Base-by-base conservation (phyloP, 2,888 invertebrate species). In the Trissonchulus latispiculum region DNA sequence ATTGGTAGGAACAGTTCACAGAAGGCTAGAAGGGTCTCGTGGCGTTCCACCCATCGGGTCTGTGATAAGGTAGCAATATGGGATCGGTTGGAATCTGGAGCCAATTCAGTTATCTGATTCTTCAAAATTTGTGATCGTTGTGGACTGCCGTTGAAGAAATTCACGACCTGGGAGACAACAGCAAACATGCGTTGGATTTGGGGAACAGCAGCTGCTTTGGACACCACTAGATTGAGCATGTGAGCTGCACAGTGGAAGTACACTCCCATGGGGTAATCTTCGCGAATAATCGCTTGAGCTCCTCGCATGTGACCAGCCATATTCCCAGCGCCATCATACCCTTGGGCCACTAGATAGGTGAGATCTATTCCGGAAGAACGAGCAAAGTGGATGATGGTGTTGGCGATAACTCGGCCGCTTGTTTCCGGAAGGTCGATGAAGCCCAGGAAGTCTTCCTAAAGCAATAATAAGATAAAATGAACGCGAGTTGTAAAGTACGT, bases 241-340 rank as follows among this genome's bases (percentile, higher is more conserved):
- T 64, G 64, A 31, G 8, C 18, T 8, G 64, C 64, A 64, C 64
- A 64, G 64, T 64, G 64, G 28, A 64, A 64, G 28, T 64, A 64
- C 8, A 64, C 64, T 8, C 15, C 64, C 64, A 15, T 64, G 8
- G 64, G 64, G 15, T 36, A 23, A 31, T 29, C 23, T 31, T 33
- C 29, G n/a, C n/a, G 62, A 71, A n/a, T 62, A 3, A 36, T 3
- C 2, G 71, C 71, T 31, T 71, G 71, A 61, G 37, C 71, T n/a
- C 71, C 71, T 64, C 37, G 48, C 8, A 36, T 67, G 29, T n/a
- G 32, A 2, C 71, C 71, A 3, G 33, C 8, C 71, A 71, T 71
- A 64, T 71, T 71, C 3, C 37, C 71, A 15, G 62, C 71, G 15
- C 62, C 62, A 64, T 71, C 62, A 64, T 71, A 71, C 23, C 71